Conservation (phyloP, 1,140 invertebrate species). For the Maniola jurtina region DNA sequence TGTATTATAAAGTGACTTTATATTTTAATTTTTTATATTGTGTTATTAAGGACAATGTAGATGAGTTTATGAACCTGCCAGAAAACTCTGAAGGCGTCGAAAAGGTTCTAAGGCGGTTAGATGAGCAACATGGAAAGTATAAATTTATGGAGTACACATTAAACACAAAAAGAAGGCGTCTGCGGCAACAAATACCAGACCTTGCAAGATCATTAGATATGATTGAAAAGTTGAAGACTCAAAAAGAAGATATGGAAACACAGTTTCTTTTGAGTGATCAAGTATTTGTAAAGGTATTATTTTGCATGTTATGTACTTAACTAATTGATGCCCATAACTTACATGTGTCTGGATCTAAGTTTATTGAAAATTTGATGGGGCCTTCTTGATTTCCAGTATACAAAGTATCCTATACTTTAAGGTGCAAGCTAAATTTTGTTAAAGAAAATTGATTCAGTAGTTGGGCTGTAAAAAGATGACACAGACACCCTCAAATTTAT, state of each 20-base stretch:
- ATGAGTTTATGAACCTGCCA: constrained; percentile 91
- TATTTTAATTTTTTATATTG: too few species aligned
- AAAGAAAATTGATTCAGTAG: too few species aligned
- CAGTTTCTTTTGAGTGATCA: constrained; percentile 97
- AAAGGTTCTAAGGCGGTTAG: constrained; percentile 89
- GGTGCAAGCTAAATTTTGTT: too few species aligned
- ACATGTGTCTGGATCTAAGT: too few species aligned
- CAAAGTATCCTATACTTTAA: too few species aligned
- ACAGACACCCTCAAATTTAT: too few species aligned
- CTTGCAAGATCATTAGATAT: constrained; percentile 94
- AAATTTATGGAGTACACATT: constrained; percentile 98
- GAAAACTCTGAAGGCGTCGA: constrained; percentile 91
- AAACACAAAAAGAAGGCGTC: constrained; percentile 88
- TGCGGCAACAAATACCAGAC: constrained; percentile 95
- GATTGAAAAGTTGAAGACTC: constrained; percentile 91
- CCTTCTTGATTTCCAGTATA: too few species aligned
- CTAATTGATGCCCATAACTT: too few species aligned
- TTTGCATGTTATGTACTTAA: too few species aligned
- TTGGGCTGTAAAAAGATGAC: too few species aligned
- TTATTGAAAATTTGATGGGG: too few species aligned
- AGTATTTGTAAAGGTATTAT: constrained; percentile 89
- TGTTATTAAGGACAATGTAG: constrained; percentile 93
- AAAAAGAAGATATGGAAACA: constrained; percentile 90
- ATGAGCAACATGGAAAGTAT: constrained; percentile 96
- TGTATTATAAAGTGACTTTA: not conserved